Conservation (phyloP, 2,113 vertebrate species). For the Fulmarus glacialis region DNA sequence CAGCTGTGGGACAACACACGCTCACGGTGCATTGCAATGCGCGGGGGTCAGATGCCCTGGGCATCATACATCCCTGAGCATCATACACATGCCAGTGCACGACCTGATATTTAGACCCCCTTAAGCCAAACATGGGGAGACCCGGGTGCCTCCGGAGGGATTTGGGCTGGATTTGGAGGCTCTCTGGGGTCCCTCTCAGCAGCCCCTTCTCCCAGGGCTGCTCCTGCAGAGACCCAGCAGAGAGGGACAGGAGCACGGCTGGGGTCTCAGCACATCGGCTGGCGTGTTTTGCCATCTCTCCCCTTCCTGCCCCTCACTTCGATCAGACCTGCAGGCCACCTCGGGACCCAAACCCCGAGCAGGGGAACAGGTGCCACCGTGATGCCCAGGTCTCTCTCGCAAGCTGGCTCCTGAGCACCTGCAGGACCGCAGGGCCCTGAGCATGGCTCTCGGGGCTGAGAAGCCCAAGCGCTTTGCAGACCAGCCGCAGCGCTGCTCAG, state of each 20-base stretch:
- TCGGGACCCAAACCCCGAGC: not conserved
- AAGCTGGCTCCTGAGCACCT: not conserved
- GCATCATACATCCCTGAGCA: not conserved
- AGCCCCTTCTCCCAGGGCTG: not conserved
- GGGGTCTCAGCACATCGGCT: rapidly evolving
- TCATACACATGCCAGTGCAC: rapidly evolving
- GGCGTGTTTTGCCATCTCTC: not conserved
- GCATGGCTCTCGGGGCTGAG: rapidly evolving
- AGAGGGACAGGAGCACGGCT: rapidly evolving
- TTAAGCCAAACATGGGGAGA: not conserved
- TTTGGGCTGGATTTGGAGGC: not conserved
- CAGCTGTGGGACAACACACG: no score
- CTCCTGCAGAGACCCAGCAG: not conserved
- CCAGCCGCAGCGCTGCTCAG: not conserved
- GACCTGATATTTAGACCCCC: not conserved
- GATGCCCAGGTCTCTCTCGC: not conserved
- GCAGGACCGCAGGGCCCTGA: not conserved
- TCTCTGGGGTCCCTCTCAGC: not conserved
- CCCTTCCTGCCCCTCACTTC: not conserved
- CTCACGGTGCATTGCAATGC: rapidly evolving
- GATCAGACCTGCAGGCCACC: not conserved
- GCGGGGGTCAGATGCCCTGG: rapidly evolving
- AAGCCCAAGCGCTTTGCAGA: not conserved
- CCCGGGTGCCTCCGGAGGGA: not conserved
- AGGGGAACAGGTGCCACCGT: not conserved